A percentile compares a stretch with the other conserved stretches of the same genome.
phyloP scores from a whole-genome alignment of 2,797 vertebrate species.

The Bufotes viridis region DNA sequence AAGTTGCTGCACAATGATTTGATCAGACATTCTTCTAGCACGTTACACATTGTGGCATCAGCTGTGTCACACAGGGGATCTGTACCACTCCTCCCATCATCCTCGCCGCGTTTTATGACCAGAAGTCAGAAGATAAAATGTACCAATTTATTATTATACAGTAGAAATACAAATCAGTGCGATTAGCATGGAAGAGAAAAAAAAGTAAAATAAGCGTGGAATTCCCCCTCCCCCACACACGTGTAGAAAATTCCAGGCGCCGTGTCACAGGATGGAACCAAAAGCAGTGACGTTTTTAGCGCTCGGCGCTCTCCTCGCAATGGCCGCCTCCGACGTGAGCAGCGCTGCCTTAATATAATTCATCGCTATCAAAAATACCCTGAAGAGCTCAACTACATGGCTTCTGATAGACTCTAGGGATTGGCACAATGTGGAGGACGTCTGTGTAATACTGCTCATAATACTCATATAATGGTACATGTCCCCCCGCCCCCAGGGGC shows the following conservation, averaged over 20 bases:
- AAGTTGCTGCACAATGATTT: too few relatives aligned
- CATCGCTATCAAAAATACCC: slow-evolving; percentile 29
- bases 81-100: background rate
- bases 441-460: background rate
- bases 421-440: slow-evolving; percentile 13
- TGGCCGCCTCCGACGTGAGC: background rate
- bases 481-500: background rate
- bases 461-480: background rate
- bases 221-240: slow-evolving; percentile 54
- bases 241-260: slow-evolving; percentile 49
- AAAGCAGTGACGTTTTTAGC: background rate
- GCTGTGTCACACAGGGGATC: too few relatives aligned
- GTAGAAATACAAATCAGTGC: slow-evolving; percentile 70
- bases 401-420: background rate
- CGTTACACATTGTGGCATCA: too few relatives aligned
- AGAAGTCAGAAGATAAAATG: slow-evolving; percentile 57
- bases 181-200: slow-evolving; percentile 68
- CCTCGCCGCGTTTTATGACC: background rate
- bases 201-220: slow-evolving; percentile 59
- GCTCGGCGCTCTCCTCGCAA: background rate
- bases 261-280: background rate
- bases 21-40: too few relatives aligned
- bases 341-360: background rate
- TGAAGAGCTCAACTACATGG: background rate
- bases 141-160: slow-evolving; percentile 69